Evolutionary conservation across 1,140 invertebrate genomes (phyloP).

Genomic region (Papilio machaon): DNA sequence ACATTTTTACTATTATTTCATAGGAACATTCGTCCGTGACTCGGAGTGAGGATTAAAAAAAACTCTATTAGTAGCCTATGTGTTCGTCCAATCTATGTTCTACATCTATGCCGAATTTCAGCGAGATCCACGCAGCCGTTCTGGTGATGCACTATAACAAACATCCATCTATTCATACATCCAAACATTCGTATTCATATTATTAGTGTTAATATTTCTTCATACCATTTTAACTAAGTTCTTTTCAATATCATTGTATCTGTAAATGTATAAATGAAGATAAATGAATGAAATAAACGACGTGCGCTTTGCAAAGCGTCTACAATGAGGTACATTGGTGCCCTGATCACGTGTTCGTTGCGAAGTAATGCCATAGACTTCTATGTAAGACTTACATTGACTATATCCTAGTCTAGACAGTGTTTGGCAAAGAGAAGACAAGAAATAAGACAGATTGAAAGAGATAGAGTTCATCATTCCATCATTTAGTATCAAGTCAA

Average conservation of each 20-base stretch:
- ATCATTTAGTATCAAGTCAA: no score
- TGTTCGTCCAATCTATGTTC: no score
- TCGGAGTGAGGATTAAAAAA: no score
- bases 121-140: no score
- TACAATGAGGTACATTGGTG: conserved; percentile 8
- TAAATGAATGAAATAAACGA: conserved; percentile 23
- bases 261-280: not conserved
- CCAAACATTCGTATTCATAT: no score
- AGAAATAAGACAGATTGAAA: not conserved
- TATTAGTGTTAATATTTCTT: not conserved
- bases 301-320: conserved; percentile 1
- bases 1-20: no score
- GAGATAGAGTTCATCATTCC: no score
- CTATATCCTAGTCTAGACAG: not conserved
- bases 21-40: no score
- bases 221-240: not conserved
- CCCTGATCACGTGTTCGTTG: conserved; percentile 16
- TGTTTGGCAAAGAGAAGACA: not conserved
- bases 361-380: conserved; percentile 1
- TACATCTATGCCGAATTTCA: no score
- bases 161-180: no score
- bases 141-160: no score
- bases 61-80: no score
- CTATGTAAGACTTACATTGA: not conserved
- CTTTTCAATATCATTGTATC: not conserved